A percentile compares a stretch with the other conserved stretches of the same genome.
Evolutionary conservation across 2,888 invertebrate genomes (phyloP).

Genomic region (Podotricha telesiphe): DNA sequence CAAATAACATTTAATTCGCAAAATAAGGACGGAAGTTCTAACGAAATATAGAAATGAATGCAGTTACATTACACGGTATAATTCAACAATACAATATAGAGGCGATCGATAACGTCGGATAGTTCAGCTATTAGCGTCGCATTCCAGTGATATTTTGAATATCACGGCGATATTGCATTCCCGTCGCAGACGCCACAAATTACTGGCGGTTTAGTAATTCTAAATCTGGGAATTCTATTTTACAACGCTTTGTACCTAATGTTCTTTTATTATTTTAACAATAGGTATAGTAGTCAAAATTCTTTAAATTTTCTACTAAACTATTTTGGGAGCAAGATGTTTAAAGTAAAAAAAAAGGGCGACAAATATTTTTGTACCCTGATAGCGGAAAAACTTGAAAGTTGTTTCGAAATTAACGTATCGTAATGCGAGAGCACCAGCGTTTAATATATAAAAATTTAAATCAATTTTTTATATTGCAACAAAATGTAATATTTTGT

Average conservation of each 20-base stretch:
- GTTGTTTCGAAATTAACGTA: too few species aligned
- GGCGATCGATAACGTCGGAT: conserved; percentile 21
- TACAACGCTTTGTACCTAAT: conserved; percentile 20
- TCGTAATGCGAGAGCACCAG: too few species aligned
- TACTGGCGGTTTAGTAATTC: conserved; percentile 44
- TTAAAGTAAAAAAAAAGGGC: too few species aligned
- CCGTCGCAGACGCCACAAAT: conserved; percentile 45
- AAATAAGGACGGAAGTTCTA: neutral
- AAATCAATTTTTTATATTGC: too few species aligned
- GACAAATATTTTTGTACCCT: too few species aligned
- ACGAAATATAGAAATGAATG: too few species aligned
- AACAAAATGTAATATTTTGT: too few species aligned
- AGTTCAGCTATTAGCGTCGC: conserved; percentile 39
- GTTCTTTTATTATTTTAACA: neutral
- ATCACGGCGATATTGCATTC: conserved; percentile 54
- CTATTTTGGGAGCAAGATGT: too few species aligned
- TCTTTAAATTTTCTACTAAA: too few species aligned
- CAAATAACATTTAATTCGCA: neutral
- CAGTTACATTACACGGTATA: conserved; percentile 8
- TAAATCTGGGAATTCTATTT: conserved; percentile 32
- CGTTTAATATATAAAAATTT: too few species aligned
- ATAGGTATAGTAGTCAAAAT: too few species aligned
- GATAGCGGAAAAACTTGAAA: too few species aligned
- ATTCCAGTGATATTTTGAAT: conserved; percentile 52
- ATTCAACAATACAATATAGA: conserved; percentile 16